Evolutionary conservation across 1,140 invertebrate genomes (phyloP).

Genomic region (Pantala flavescens): DNA sequence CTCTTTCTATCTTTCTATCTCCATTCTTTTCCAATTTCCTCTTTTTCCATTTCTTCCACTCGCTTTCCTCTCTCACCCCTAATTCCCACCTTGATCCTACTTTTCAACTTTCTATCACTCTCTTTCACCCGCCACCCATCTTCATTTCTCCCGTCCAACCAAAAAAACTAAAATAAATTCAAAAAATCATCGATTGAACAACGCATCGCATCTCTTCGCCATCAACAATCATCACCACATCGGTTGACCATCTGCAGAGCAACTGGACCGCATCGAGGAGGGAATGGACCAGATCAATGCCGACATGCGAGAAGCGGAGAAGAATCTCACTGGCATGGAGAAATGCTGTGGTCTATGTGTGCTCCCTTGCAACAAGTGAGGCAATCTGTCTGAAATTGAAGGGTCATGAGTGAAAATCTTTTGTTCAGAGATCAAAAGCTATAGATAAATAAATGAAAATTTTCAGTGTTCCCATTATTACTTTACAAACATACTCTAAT

Average conservation of each 20-base stretch:
- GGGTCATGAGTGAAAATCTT: no score
- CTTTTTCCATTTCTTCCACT: slow-evolving; percentile 14
- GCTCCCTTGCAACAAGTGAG: slow-evolving; percentile 93
- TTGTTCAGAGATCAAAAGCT: no score
- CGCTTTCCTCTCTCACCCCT: slow-evolving; percentile 20
- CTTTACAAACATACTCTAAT: no score
- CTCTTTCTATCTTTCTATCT: slow-evolving; percentile 13
- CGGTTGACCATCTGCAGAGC: slow-evolving; percentile 53
- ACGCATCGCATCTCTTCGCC: no score
- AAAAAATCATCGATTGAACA: no score
- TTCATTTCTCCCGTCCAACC: background rate
- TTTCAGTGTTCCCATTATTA: no score
- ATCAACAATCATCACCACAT: no score
- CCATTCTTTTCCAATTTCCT: slow-evolving; percentile 24
- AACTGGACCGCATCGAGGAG: slow-evolving; percentile 98
- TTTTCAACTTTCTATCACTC: slow-evolving; percentile 17
- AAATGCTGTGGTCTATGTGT: slow-evolving; percentile 98
- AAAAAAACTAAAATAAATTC: no score
- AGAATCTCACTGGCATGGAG: slow-evolving; percentile 98
- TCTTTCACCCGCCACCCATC: background rate
- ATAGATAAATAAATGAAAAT: no score
- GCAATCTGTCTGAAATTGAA: slow-evolving; percentile 14
- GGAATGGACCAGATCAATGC: slow-evolving; percentile 99
- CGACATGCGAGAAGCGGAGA: slow-evolving; percentile 98
- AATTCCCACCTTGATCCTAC: slow-evolving; percentile 18